Base-by-base conservation (phyloP, 1,140 invertebrate species). In the Leptinotarsa lineolata region DNA sequence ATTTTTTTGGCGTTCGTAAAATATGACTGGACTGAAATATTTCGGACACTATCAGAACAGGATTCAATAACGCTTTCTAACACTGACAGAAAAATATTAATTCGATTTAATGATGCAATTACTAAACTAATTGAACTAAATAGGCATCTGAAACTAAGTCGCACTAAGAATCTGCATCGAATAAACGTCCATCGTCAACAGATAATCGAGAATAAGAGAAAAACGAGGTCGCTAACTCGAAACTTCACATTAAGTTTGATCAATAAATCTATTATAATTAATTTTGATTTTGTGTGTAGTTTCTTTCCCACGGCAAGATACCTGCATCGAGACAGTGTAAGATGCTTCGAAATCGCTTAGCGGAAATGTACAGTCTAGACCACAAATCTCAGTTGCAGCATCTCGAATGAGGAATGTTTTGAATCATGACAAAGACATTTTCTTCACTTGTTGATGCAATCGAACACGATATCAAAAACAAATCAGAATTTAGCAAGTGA, bases 181-280 rank as follows among this genome's bases (percentile, higher is more conserved):
- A 39, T 39, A 39, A 39, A 11, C 30, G 30, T 30, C 30, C 30
- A 30, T 30, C 30, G 6, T 39, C 30, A 39, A 8, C 8, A 39
- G 30, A 59, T 59, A 20, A 59, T 59, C 58, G 16, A 59, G 58
- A 20, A 59, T 16, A 20, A 59, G 20, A 59, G 4, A 24, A 63
- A 63, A 24, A 63, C 11, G 4, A 24, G 60, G 6, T 54, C 6
- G 48, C 16, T 13, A 54, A 16, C 15, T 54, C 16, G 48, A 13
- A 54, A 15, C 48, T 54, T 16, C 48, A 54, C n/a, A 54, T 54
- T 54, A n/a, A 54, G 48, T 54, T 54, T 16, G 48, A 20, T 21
- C 79, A 77, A 82, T 81, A 82, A 81, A 81, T 81, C 75, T 80
- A 78, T 79, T 78, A 76, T 81, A 81, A 81, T 80, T 81, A 80